Percentiles rank a stretch among this genome's conserved stretches.
phyloP scores from a whole-genome alignment of 2,888 invertebrate genomes.

The Encarsia formosa region DNA sequence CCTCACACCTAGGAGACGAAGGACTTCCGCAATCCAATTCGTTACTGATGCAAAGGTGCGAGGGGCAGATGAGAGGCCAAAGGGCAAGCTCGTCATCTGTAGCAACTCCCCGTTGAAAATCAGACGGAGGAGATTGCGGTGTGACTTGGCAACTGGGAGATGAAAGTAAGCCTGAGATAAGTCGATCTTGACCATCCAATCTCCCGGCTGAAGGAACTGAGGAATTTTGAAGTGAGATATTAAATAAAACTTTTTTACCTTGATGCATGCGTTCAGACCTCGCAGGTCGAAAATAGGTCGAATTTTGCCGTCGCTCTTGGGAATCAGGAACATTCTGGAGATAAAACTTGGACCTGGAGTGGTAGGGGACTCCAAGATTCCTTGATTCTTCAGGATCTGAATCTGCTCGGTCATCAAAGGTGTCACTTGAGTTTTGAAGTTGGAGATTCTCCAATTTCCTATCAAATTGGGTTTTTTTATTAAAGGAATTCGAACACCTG shows the following conservation, averaged over 20 bases:
- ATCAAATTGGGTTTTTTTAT: constrained; percentile 11
- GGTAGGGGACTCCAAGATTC: background rate
- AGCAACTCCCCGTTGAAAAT: background rate
- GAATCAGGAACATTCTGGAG: constrained; percentile 18
- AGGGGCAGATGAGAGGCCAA: background rate
- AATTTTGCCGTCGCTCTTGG: constrained; percentile 13
- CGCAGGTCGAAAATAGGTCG: constrained; percentile 36
- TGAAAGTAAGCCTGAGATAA: constrained; percentile 20
- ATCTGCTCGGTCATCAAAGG: constrained; percentile 13
- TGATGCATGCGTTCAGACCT: constrained; percentile 12
- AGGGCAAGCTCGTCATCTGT: background rate
- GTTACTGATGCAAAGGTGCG: background rate
- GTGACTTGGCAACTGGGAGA: constrained; percentile 28
- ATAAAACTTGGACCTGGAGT: constrained; percentile 13
- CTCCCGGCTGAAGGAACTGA: constrained; percentile 9
- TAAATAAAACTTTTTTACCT: constrained; percentile 6
- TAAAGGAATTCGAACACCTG: constrained; percentile 16
- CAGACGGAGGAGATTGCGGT: background rate
- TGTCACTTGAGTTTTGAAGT: constrained; percentile 8
- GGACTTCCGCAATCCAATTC: background rate
- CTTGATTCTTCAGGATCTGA: constrained; percentile 7
- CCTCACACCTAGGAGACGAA: background rate
- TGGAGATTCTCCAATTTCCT: constrained; percentile 14
- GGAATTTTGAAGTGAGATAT: constrained; percentile 14
- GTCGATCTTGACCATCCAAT: constrained; percentile 17